phyloP scores from a whole-genome alignment of 1,140 invertebrate genomes.

The Orius insidiosus region DNA sequence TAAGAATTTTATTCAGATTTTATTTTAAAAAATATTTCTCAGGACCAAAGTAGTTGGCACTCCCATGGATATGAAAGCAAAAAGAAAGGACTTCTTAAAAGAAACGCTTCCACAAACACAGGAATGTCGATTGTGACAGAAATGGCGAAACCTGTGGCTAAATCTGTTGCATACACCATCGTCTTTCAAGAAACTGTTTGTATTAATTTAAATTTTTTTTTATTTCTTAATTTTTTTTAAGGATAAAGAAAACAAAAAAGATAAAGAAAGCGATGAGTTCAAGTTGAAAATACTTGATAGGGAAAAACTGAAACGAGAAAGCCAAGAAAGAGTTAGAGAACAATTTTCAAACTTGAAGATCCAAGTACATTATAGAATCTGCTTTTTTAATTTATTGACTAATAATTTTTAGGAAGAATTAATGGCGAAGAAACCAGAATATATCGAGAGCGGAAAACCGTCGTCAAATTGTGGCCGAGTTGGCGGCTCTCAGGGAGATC shows the following conservation, averaged over 20 bases:
- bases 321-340: no score
- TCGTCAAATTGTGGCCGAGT: constrained; percentile 19
- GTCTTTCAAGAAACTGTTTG: constrained; percentile 2
- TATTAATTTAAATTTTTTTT: not conserved
- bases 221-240: no score
- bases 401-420: constrained; percentile 21
- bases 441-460: constrained; percentile 19
- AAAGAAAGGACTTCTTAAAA: constrained; percentile 1
- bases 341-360: no score
- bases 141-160: not conserved
- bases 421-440: constrained; percentile 20
- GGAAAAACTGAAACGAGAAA: no score
- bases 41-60: constrained; percentile 7
- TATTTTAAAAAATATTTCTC: constrained; percentile 1
- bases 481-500: constrained; percentile 18
- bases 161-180: constrained; percentile 10
- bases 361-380: no score
- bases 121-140: no score
- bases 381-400: no score
- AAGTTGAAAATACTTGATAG: no score
- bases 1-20: not conserved
- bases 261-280: no score
- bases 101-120: constrained; percentile 3
- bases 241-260: no score
- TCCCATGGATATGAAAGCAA: constrained; percentile 11